These are phyloP conservation scores for Aurelia coerulea DNA, from an alignment of 30 jellyfish, hydroid and myxozoan genomes.

Conservation along the genomic window DNA sequence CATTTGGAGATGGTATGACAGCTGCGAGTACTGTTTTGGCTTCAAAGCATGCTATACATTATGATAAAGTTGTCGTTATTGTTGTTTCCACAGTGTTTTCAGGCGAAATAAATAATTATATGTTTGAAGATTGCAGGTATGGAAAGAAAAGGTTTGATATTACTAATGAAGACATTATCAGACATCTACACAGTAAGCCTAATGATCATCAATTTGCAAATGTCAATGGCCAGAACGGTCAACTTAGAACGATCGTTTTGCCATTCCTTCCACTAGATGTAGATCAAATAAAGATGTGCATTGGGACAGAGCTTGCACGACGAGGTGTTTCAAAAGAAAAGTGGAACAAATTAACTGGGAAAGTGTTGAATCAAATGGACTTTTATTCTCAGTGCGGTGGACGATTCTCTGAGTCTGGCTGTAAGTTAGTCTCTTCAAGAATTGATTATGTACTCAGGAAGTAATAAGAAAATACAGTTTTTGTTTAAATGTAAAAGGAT, in stretches of 20 bases:
- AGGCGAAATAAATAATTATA: neutral
- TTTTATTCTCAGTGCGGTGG: slow-evolving; percentile 25
- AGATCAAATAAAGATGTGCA: slow-evolving; percentile 52
- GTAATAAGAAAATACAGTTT: too few relatives aligned
- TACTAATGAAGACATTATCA: neutral
- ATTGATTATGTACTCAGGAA: slow-evolving; percentile 28
- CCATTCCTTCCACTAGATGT: slow-evolving; percentile 33
- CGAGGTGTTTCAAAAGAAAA: slow-evolving; percentile 22
- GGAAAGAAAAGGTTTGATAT: slow-evolving; percentile 18
- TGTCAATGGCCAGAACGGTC: neutral
- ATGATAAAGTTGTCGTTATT: slow-evolving; percentile 13
- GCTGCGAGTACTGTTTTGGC: neutral
- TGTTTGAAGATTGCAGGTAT: slow-evolving; percentile 9
- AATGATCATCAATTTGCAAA: neutral
- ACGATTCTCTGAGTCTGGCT: slow-evolving; percentile 54
- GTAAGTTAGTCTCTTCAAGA: slow-evolving; percentile 51
- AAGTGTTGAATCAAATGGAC: slow-evolving; percentile 20
- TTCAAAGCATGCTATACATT: neutral
- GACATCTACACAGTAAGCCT: neutral
- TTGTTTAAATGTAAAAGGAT: too few relatives aligned
- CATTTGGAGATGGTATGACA: neutral
- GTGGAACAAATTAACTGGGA: neutral
- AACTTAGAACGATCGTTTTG: neutral
- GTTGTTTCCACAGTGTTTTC: slow-evolving; percentile 5
- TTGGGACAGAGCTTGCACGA: slow-evolving; percentile 5